phyloP scores from a whole-genome alignment of 2,113 vertebrate species.

The Dolichotis patagonum region DNA sequence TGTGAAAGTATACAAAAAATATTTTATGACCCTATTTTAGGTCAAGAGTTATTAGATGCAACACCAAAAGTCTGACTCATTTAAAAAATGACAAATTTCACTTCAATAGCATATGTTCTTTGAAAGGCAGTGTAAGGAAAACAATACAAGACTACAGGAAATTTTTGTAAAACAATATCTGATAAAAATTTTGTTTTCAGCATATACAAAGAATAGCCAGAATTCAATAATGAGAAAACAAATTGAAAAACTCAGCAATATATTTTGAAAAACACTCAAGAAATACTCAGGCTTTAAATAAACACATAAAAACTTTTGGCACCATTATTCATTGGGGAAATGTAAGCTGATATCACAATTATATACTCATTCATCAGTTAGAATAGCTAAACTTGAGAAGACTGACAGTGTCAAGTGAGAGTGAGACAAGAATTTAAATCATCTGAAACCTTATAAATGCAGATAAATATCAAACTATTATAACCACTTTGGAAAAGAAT shows the following conservation, averaged over 20 bases:
- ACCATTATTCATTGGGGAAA: neutral
- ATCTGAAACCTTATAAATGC: neutral
- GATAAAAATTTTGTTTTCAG: neutral
- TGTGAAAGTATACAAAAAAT: neutral
- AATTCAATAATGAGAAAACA: neutral
- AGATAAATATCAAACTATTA: neutral
- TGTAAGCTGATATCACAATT: neutral
- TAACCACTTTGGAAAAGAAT: neutral
- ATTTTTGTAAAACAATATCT: neutral
- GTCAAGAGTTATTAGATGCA: neutral
- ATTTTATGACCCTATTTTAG: neutral
- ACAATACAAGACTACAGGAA: neutral
- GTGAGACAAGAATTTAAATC: neutral
- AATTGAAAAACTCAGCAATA: neutral
- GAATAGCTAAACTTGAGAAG: neutral
- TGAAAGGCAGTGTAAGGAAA: neutral
- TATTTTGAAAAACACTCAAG: neutral
- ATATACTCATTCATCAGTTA: neutral
- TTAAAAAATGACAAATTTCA: neutral
- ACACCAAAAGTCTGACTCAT: neutral
- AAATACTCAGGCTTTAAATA: neutral
- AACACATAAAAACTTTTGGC: neutral
- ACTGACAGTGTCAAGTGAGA: neutral
- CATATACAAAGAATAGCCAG: neutral
- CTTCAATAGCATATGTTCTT: neutral